Evolutionary conservation across 2,888 invertebrate species (phyloP).

Genomic region (Trissoscelio sp.): DNA sequence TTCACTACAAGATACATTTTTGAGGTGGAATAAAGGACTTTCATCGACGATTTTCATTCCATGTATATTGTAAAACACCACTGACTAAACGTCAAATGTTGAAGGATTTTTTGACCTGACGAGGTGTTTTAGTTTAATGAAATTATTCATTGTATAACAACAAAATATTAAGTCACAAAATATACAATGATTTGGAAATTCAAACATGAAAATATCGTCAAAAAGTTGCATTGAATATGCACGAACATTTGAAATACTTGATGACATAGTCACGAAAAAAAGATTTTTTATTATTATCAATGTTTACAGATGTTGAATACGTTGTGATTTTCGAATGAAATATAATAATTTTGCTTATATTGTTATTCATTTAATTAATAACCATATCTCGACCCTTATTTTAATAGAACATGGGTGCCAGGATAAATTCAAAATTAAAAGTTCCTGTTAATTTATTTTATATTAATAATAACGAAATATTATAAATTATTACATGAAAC

Average conservation of each 20-base stretch:
- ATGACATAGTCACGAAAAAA: slow-evolving; percentile 36
- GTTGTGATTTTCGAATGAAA: slow-evolving; percentile 60
- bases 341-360: slow-evolving; percentile 63
- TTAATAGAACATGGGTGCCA: too few relatives aligned
- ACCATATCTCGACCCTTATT: too few relatives aligned
- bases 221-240: slow-evolving; percentile 39
- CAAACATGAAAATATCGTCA: background rate
- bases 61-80: slow-evolving; percentile 45
- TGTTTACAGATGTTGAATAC: slow-evolving; percentile 53
- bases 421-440: too few relatives aligned
- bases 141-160: slow-evolving; percentile 20
- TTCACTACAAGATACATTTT: slow-evolving; percentile 29
- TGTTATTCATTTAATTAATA: slow-evolving; percentile 13
- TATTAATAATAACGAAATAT: too few relatives aligned
- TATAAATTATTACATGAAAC: too few relatives aligned
- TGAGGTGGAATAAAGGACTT: slow-evolving; percentile 31
- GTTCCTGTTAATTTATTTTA: background rate
- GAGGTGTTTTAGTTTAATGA: slow-evolving; percentile 29
- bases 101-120: slow-evolving; percentile 45
- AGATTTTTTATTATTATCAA: slow-evolving; percentile 39
- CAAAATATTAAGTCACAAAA: slow-evolving; percentile 11
- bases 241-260: slow-evolving; percentile 19
- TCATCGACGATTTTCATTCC: slow-evolving; percentile 49
- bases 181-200: slow-evolving; percentile 17
- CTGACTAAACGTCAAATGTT: slow-evolving; percentile 36